These are phyloP conservation scores for Melangyna quadrimaculata DNA, from an alignment of 2,888 invertebrate species.

Conservation along the genomic window DNA sequence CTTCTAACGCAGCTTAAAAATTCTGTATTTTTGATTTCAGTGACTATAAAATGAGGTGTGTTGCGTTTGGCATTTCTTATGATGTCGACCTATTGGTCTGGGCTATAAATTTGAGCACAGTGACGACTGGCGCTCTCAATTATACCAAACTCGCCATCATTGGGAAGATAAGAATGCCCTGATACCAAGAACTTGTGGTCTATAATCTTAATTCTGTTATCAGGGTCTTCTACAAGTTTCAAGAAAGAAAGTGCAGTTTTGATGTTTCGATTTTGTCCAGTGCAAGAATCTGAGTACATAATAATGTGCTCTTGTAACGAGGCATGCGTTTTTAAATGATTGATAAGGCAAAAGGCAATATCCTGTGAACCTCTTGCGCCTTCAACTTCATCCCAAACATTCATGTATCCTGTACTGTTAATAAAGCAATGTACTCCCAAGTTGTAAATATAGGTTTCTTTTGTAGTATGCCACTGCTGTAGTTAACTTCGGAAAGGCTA, in stretches of 20 bases:
- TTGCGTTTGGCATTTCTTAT: no score
- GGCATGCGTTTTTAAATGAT: not conserved
- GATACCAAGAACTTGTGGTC: no score
- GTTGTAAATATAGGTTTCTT: constrained; percentile 74
- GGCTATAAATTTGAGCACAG: no score
- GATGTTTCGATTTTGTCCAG: not conserved
- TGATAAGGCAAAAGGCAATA: not conserved
- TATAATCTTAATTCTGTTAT: no score
- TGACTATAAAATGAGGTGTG: no score
- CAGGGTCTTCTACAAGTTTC: no score
- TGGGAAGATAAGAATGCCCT: not conserved
- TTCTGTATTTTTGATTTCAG: no score
- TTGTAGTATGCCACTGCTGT: constrained; percentile 74
- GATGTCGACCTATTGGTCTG: not conserved
- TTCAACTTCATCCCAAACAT: constrained; percentile 60
- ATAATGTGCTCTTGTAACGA: not conserved
- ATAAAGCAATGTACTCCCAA: constrained; percentile 73
- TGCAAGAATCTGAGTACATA: not conserved
- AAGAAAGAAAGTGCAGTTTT: not conserved
- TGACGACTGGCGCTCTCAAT: no score
- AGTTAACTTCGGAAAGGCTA: constrained; percentile 72
- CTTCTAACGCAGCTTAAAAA: no score
- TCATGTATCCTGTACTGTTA: constrained; percentile 73
- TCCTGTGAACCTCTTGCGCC: not conserved
- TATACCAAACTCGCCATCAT: no score